A percentile compares a stretch with the other conserved stretches of the same genome.
phyloP scores from a whole-genome alignment of 1,140 invertebrate species.

The Drosophila ohnishii region DNA sequence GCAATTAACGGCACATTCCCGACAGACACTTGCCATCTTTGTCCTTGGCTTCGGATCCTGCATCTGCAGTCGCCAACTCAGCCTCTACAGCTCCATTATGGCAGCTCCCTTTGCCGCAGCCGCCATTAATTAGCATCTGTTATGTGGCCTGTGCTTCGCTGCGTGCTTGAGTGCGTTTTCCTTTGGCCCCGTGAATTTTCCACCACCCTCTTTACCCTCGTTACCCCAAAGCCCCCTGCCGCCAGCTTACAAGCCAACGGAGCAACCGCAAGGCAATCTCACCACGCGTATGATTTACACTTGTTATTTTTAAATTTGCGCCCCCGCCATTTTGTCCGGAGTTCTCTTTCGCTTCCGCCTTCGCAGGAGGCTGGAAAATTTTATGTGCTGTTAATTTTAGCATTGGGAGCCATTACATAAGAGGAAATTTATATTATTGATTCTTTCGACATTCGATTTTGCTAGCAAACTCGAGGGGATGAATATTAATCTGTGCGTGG shows the following conservation, averaged over 20 bases:
- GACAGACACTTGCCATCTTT: constrained; percentile 49
- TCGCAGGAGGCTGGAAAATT: constrained; percentile 37
- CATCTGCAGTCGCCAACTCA: constrained; percentile 24
- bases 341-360: constrained; percentile 50
- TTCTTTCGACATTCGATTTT: constrained; percentile 15
- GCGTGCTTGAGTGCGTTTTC: constrained; percentile 66
- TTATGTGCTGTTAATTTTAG: constrained; percentile 53
- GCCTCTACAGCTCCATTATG: constrained; percentile 17
- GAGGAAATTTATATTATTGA: constrained; percentile 47
- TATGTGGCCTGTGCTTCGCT: constrained; percentile 49
- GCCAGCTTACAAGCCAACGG: constrained; percentile 4
- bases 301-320: constrained; percentile 78
- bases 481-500: constrained; percentile 4
- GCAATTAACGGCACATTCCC: constrained; percentile 76
- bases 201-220: background rate
- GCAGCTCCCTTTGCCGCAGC: constrained; percentile 37
- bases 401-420: constrained; percentile 37
- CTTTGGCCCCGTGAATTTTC: constrained; percentile 2
- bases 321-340: constrained; percentile 61
- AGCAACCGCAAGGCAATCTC: constrained; percentile 47
- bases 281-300: constrained; percentile 77
- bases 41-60: constrained; percentile 32
- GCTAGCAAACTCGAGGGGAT: background rate
- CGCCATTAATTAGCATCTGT: constrained; percentile 78
- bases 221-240: background rate